These are phyloP conservation scores for Drosophila colorata DNA, from an alignment of 2,888 invertebrate genomes.

Conservation along the genomic window DNA sequence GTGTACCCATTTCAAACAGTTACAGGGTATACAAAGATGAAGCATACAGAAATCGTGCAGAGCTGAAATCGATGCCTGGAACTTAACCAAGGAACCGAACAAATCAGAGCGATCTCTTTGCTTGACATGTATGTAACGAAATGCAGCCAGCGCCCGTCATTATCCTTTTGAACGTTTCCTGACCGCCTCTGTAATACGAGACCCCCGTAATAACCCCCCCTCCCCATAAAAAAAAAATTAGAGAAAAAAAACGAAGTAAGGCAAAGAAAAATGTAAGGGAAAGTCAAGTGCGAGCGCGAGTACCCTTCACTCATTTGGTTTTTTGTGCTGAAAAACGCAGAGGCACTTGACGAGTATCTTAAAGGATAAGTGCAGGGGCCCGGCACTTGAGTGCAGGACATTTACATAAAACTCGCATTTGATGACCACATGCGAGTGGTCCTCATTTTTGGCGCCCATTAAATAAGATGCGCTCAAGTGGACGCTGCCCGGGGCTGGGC, in stretches of 20 bases:
- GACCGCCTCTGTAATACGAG: conserved; percentile 52
- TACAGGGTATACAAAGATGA: conserved; percentile 14
- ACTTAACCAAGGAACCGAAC: conserved; percentile 8
- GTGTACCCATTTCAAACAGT: neutral
- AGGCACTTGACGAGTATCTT: conserved; percentile 49
- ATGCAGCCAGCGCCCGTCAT: conserved; percentile 44
- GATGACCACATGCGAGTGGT: conserved; percentile 30
- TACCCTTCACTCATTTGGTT: conserved; percentile 28
- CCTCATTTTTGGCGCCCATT: conserved; percentile 52
- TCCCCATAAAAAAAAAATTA: neutral
- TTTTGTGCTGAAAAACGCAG: conserved; percentile 9
- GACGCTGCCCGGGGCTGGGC: conserved; percentile 29
- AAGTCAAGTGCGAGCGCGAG: conserved; percentile 36
- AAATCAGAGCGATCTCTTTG: conserved; percentile 29
- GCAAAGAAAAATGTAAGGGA: conserved; percentile 2
- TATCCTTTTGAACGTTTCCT: conserved; percentile 57
- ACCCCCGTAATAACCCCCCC: conserved; percentile 18
- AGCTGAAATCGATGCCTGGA: conserved; percentile 42
- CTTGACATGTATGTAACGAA: conserved; percentile 41
- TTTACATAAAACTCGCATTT: conserved; percentile 75
- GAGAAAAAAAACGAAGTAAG: neutral
- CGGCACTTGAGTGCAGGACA: conserved; percentile 54
- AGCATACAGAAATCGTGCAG: conserved; percentile 17
- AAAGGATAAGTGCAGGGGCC: conserved; percentile 55
- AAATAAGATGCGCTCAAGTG: conserved; percentile 58